Evolutionary conservation across 2,888 invertebrate genomes (phyloP).

Genomic region (Aquatica leii): DNA sequence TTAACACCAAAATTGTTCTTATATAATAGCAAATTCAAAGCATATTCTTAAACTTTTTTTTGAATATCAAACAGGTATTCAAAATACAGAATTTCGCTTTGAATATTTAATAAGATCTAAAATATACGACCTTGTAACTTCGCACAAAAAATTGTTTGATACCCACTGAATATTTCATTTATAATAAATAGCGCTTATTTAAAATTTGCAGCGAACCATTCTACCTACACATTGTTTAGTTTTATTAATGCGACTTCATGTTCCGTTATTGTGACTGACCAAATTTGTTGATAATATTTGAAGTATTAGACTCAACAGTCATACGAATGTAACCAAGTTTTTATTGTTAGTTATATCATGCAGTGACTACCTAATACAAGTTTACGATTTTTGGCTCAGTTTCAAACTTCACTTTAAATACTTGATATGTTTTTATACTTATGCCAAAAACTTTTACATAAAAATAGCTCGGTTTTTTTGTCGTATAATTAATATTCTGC

Average conservation of each 20-base stretch:
- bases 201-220: conserved; percentile 31
- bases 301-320: not conserved
- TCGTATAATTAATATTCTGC: not conserved
- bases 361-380: conserved; percentile 14
- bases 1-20: conserved; percentile 21
- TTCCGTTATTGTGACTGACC: conserved; percentile 24
- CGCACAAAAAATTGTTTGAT: conserved; percentile 33
- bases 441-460: conserved; percentile 29
- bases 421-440: conserved; percentile 29
- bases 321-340: not conserved
- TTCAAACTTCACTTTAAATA: conserved; percentile 22
- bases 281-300: conserved; percentile 13
- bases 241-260: conserved; percentile 31
- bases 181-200: conserved; percentile 34
- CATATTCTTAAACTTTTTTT: conserved; percentile 20
- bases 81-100: conserved; percentile 36
- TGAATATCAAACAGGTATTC: conserved; percentile 35
- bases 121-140: conserved; percentile 37
- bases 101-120: conserved; percentile 38
- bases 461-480: conserved; percentile 20
- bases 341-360: not conserved
- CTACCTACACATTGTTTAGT: conserved; percentile 34
- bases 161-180: conserved; percentile 38
- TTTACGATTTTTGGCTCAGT: conserved; percentile 29
- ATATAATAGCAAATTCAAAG: conserved; percentile 26